phyloP scores from a whole-genome alignment of 1,140 invertebrate genomes.

The Thaumetopoea pityocampa region DNA sequence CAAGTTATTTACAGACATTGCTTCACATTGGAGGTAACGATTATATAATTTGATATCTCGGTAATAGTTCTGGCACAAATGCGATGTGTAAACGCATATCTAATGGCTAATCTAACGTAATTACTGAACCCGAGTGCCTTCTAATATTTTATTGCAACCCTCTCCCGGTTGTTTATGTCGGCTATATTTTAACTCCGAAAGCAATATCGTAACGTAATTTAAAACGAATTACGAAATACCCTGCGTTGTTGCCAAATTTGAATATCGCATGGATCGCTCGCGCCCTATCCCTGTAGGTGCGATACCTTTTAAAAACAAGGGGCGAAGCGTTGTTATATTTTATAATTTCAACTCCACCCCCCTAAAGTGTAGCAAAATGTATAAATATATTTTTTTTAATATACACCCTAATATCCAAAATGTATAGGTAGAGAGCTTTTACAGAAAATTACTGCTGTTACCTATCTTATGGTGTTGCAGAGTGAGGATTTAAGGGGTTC shows the following conservation, averaged over 20 bases:
- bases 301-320: constrained; percentile 63
- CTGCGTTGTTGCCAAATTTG: constrained; percentile 59
- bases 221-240: constrained; percentile 71
- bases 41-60: no score
- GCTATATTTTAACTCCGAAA: constrained; percentile 63
- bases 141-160: constrained; percentile 56
- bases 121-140: constrained; percentile 36
- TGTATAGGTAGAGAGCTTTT: constrained; percentile 42
- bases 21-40: no score
- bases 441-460: constrained; percentile 40
- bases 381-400: constrained; percentile 44
- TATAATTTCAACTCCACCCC: constrained; percentile 56
- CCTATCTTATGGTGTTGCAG: constrained; percentile 29
- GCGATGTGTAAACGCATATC: constrained; percentile 22
- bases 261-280: constrained; percentile 55
- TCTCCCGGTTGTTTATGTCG: constrained; percentile 54
- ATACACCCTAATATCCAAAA: constrained; percentile 51
- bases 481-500: constrained; percentile 18
- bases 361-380: constrained; percentile 21
- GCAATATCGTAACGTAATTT: constrained; percentile 74
- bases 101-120: constrained; percentile 42
- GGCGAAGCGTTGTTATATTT: constrained; percentile 56
- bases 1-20: no score
- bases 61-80: constrained; percentile 6
- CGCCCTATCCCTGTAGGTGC: constrained; percentile 50